These are phyloP conservation scores for Lithophane socia DNA, from an alignment of 2,888 invertebrate species.

Conservation along the genomic window DNA sequence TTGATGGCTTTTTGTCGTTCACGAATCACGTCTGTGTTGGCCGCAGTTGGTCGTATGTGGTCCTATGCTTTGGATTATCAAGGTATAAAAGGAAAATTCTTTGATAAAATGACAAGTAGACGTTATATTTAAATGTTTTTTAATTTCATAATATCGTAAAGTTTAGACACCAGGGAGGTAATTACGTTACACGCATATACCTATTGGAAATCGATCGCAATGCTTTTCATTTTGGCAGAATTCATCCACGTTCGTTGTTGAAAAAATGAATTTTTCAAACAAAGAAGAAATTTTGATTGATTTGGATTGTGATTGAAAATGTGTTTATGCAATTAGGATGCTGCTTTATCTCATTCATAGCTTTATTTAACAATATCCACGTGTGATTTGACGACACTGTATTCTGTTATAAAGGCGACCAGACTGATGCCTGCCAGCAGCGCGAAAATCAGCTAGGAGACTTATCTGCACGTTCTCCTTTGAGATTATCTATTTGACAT, in stretches of 20 bases:
- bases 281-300: no score
- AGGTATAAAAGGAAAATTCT: neutral
- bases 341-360: neutral
- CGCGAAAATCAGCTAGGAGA: constrained; percentile 54
- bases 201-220: no score
- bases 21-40: constrained; percentile 26
- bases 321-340: no score
- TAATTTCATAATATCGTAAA: no score
- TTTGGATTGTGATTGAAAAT: no score
- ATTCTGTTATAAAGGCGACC: constrained; percentile 43
- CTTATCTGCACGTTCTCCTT: constrained; percentile 63
- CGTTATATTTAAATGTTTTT: neutral
- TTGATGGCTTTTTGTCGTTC: constrained; percentile 56
- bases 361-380: constrained; percentile 49
- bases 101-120: neutral
- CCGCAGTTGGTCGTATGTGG: neutral
- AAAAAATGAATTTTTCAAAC: no score
- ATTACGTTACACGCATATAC: no score
- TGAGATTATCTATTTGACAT: neutral
- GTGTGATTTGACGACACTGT: constrained; percentile 30
- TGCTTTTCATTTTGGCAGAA: no score
- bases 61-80: neutral
- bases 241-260: no score
- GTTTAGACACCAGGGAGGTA: no score
- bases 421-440: constrained; percentile 46